Evolutionary conservation across 2,888 invertebrate species (phyloP).

Genomic region (Cremastinae sp.): DNA sequence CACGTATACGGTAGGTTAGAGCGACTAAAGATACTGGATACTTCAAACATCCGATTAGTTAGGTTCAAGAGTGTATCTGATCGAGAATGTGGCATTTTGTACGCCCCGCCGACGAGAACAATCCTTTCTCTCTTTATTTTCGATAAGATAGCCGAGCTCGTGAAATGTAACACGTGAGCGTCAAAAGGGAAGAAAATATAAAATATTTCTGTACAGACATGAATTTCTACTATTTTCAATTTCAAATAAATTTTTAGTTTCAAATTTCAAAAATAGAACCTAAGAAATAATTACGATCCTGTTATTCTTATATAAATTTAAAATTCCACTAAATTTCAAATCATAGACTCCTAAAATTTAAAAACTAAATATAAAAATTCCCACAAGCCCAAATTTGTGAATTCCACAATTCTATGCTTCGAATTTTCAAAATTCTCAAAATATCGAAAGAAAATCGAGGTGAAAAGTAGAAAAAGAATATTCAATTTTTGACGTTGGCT

Average conservation of each 20-base stretch:
- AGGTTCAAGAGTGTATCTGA: conserved; percentile 46
- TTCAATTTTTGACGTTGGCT: not conserved
- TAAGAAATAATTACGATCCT: too few species aligned
- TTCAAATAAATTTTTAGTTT: not conserved
- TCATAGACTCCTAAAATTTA: too few species aligned
- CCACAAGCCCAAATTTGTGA: too few species aligned
- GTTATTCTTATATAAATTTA: too few species aligned
- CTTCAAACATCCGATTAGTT: conserved; percentile 44
- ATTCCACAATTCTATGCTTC: too few species aligned
- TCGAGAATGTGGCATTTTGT: conserved; percentile 23
- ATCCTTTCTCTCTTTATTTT: conserved; percentile 22
- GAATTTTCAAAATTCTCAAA: too few species aligned
- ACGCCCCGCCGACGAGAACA: conserved; percentile 17
- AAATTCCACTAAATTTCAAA: too few species aligned
- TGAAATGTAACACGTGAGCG: conserved; percentile 21
- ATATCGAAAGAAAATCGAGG: not conserved
- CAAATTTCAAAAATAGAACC: too few species aligned
- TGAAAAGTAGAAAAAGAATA: not conserved
- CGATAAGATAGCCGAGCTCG: conserved; percentile 42
- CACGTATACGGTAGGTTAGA: conserved; percentile 23
- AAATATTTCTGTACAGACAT: not conserved
- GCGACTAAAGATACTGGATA: conserved; percentile 33
- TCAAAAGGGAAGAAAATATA: conserved; percentile 1
- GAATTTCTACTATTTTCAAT: too few species aligned
- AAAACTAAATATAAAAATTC: too few species aligned